Evolutionary conservation across 2,113 vertebrate species (phyloP).

Genomic region (Hippoglossus stenolepis): DNA sequence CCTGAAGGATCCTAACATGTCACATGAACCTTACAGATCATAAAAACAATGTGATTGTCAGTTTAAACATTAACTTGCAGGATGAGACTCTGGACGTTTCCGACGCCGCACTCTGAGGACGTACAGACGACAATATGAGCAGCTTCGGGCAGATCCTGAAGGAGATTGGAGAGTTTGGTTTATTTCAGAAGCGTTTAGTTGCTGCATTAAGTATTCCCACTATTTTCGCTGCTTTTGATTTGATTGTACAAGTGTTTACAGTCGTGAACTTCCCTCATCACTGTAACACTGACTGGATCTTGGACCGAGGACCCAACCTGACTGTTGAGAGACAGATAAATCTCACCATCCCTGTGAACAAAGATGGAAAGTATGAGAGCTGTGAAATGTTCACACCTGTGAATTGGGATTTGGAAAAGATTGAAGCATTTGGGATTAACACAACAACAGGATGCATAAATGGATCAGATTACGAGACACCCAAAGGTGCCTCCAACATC

Average conservation of each 20-base stretch:
- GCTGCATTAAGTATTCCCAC: conserved; percentile 77
- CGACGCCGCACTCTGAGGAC: not conserved
- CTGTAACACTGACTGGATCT: conserved; percentile 90
- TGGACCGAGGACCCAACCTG: conserved; percentile 77
- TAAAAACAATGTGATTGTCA: conserved; percentile 77
- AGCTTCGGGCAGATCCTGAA: conserved; percentile 81
- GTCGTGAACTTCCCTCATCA: conserved; percentile 77
- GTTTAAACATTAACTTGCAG: conserved; percentile 63
- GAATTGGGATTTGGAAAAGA: conserved; percentile 76
- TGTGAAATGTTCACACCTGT: conserved; percentile 88
- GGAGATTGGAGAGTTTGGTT: conserved; percentile 87
- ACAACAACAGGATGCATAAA: conserved; percentile 75
- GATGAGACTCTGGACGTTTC: not conserved
- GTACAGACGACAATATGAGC: conserved; percentile 69
- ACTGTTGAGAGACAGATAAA: conserved; percentile 77
- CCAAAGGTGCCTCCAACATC: conserved; percentile 72
- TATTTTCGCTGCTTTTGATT: conserved; percentile 80
- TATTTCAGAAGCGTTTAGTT: conserved; percentile 86
- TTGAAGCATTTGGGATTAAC: conserved; percentile 82
- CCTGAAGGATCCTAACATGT: conserved; percentile 29
- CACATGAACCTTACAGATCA: conserved; percentile 72
- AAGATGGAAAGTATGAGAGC: conserved; percentile 75
- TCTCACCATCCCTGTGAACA: conserved; percentile 82
- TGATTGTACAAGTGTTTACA: conserved; percentile 88
- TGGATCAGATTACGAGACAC: conserved; percentile 82